These are phyloP conservation scores for Cryptus armator DNA, from an alignment of 2,888 invertebrate species.

Conservation along the genomic window DNA sequence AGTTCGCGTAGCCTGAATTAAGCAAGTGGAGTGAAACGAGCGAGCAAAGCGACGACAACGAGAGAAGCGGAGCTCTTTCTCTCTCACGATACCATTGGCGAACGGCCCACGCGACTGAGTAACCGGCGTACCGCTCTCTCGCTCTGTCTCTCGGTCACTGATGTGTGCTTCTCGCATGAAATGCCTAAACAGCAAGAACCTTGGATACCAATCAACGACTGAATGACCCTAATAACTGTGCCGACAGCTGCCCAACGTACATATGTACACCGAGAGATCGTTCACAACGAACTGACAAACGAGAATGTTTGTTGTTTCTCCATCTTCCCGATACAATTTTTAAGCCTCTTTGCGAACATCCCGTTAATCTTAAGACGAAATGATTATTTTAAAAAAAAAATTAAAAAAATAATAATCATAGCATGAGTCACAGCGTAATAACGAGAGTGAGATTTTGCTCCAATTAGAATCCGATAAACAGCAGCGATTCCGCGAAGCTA, in stretches of 20 bases:
- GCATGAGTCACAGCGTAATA: too few species aligned
- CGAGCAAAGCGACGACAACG: background rate
- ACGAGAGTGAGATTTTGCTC: too few species aligned
- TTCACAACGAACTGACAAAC: background rate
- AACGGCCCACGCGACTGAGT: slow-evolving; percentile 70
- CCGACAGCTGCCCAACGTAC: slow-evolving; percentile 68
- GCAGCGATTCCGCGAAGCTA: too few species aligned
- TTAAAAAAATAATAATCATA: too few species aligned
- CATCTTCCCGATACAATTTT: background rate
- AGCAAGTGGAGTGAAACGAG: slow-evolving; percentile 60
- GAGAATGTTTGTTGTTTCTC: slow-evolving; percentile 10
- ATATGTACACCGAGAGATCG: slow-evolving; percentile 9
- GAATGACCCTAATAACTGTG: slow-evolving; percentile 81
- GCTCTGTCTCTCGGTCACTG: background rate
- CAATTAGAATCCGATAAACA: too few species aligned
- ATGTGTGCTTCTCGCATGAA: slow-evolving; percentile 69
- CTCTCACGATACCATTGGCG: slow-evolving; percentile 67
- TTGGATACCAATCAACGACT: slow-evolving; percentile 80
- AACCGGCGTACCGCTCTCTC: background rate
- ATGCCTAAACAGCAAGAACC: slow-evolving; percentile 80
- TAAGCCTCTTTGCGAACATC: background rate
- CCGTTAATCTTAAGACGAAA: too few species aligned
- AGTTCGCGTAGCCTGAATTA: slow-evolving; percentile 53
- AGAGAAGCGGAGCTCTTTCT: background rate
- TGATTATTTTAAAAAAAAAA: too few species aligned